phyloP scores from a whole-genome alignment of 2,113 vertebrate genomes.

The Orientallactaga bullata region DNA sequence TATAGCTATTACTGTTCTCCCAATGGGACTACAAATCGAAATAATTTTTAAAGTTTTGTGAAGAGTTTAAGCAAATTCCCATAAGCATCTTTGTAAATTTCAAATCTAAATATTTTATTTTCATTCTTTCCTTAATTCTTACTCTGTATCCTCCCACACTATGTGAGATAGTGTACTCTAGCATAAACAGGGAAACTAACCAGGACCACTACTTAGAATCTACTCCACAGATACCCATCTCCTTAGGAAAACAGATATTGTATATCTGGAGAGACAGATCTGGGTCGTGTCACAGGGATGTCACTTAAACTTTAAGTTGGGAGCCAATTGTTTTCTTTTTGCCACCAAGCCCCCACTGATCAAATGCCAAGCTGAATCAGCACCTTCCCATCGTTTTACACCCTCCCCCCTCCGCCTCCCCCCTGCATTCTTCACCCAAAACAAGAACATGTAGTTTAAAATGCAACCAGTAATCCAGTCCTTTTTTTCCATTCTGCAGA shows the following conservation, averaged over 20 bases:
- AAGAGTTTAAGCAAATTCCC: neutral
- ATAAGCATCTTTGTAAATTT: neutral
- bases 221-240: neutral
- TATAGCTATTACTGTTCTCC: neutral
- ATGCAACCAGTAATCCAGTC: slow-evolving; percentile 55
- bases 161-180: neutral
- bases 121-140: neutral
- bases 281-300: neutral
- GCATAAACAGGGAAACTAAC: neutral
- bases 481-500: slow-evolving; percentile 58
- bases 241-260: neutral
- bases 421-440: too few species aligned
- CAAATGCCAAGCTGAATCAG: slow-evolving; percentile 36
- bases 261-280: slow-evolving; percentile 41
- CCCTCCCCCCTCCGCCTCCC: too few species aligned
- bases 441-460: slow-evolving; percentile 6
- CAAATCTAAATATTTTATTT: neutral
- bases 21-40: neutral
- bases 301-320: neutral
- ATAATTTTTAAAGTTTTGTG: neutral
- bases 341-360: fast-evolving
- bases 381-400: slow-evolving; percentile 39
- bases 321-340: neutral
- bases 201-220: neutral
- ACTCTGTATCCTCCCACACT: neutral